These are phyloP conservation scores for Semibalanus balanoides DNA, from an alignment of 1,140 invertebrate species.

Conservation along the genomic window DNA sequence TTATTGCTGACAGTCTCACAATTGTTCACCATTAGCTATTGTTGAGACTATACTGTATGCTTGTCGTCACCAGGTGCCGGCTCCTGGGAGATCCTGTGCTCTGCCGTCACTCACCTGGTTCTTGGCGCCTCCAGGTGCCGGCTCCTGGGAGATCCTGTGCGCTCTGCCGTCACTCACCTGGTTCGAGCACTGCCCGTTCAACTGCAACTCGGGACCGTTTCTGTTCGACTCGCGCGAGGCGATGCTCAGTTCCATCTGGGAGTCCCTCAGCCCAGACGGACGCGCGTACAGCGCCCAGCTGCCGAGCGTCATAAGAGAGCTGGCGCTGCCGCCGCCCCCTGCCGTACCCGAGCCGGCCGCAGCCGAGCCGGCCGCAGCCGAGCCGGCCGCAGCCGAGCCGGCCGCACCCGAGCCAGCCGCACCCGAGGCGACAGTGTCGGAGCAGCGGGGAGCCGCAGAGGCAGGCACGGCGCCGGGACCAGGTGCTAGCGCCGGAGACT, in stretches of 20 bases:
- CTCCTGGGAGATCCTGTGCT: conserved; percentile 15
- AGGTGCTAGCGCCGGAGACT: too few relatives aligned
- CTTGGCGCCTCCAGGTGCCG: conserved; percentile 11
- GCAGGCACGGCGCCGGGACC: background rate
- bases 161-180: conserved; percentile 12
- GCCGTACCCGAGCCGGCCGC: too few relatives aligned
- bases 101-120: conserved; percentile 15
- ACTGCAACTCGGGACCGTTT: conserved; percentile 19
- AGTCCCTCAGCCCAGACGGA: conserved; percentile 10
- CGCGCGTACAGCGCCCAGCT: background rate
- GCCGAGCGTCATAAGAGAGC: conserved; percentile 9
- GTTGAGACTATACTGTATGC: too few relatives aligned
- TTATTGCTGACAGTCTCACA: too few relatives aligned
- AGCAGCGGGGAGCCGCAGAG: conserved; percentile 9
- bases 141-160: conserved; percentile 16
- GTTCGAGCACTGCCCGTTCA: conserved; percentile 19
- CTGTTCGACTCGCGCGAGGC: conserved; percentile 18
- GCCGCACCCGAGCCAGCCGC: too few relatives aligned
- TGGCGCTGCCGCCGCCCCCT: background rate
- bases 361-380: too few relatives aligned
- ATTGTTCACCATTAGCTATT: too few relatives aligned
- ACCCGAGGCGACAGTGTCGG: too few relatives aligned
- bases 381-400: too few relatives aligned
- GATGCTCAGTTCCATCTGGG: conserved; percentile 15
- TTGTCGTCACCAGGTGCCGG: conserved; percentile 3